A percentile compares a stretch with the other conserved stretches of the same genome.
These are phyloP conservation scores for Chloroceryle aenea DNA, from an alignment of 2,113 vertebrate genomes.

Conservation along the genomic window DNA sequence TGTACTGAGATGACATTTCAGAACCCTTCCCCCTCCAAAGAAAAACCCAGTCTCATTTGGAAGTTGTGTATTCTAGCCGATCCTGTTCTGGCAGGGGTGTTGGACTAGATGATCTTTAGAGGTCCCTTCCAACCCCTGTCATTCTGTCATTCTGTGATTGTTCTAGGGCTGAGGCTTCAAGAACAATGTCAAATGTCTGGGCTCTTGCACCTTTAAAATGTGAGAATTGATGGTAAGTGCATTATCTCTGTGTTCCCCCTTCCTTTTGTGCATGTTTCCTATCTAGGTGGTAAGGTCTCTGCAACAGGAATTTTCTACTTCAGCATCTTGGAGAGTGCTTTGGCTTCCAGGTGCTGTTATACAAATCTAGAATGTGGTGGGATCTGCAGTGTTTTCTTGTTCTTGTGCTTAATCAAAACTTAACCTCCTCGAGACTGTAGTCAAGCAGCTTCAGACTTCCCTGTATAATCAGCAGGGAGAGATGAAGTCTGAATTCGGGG, in stretches of 20 bases:
- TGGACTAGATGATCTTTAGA: no score
- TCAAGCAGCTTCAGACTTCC: neutral
- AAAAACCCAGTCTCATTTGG: accelerated
- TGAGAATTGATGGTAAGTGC: neutral
- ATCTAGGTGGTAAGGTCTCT: neutral
- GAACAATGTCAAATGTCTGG: neutral
- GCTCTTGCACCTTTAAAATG: neutral
- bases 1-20: neutral
- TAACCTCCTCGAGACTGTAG: neutral
- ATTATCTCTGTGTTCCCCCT: neutral
- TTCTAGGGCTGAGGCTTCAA: neutral
- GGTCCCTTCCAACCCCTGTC: no score
- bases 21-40: neutral
- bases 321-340: neutral
- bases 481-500: neutral
- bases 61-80: neutral
- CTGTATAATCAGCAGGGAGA: neutral
- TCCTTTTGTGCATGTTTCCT: neutral
- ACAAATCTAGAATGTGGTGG: neutral
- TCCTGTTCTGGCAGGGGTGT: no score
- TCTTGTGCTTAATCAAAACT: neutral
- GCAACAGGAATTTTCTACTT: neutral
- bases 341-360: neutral
- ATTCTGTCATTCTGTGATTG: no score
- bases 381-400: neutral